A percentile compares a stretch with the other conserved stretches of the same genome.
phyloP scores from a whole-genome alignment of 2,113 vertebrate genomes.

The Arothron firmamentum region DNA sequence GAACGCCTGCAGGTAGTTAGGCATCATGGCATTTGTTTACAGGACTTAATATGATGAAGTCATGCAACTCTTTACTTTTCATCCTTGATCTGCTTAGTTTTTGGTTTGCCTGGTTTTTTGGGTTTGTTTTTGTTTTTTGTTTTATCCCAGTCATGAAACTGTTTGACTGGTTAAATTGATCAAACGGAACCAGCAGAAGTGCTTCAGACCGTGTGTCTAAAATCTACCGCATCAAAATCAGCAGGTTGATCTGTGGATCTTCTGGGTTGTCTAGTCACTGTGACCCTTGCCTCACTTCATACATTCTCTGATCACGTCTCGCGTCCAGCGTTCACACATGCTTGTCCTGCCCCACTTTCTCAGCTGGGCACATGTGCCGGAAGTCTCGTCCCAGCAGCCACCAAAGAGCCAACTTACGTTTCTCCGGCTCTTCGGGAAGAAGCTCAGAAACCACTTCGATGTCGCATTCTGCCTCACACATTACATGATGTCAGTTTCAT shows the following conservation, averaged over 20 bases:
- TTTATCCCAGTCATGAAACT: too few species aligned
- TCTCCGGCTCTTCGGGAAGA: conserved; percentile 4
- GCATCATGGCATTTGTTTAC: too few species aligned
- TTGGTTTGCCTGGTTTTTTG: too few species aligned
- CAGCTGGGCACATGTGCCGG: too few species aligned
- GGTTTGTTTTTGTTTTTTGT: too few species aligned
- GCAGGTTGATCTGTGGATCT: conserved; percentile 15
- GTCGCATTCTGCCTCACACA: background rate
- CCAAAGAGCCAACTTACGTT: conserved; percentile 32
- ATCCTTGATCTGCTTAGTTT: too few species aligned
- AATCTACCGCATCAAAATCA: conserved; percentile 49
- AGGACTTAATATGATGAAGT: too few species aligned
- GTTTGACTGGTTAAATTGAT: too few species aligned
- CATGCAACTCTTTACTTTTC: too few species aligned
- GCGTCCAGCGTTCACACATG: conserved; percentile 2
- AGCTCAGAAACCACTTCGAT: background rate
- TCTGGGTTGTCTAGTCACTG: background rate
- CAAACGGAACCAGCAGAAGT: too few species aligned
- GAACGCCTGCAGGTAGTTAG: too few species aligned
- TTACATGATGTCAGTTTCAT: background rate
- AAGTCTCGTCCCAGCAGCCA: conserved; percentile 27
- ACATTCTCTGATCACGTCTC: conserved; percentile 11
- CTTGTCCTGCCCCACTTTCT: background rate
- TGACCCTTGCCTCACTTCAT: conserved; percentile 22
- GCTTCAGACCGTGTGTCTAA: background rate